A percentile compares a stretch with the other conserved stretches of the same genome.
These are phyloP conservation scores for Ochropacha duplaris DNA, from an alignment of 2,888 invertebrate genomes.

Conservation along the genomic window DNA sequence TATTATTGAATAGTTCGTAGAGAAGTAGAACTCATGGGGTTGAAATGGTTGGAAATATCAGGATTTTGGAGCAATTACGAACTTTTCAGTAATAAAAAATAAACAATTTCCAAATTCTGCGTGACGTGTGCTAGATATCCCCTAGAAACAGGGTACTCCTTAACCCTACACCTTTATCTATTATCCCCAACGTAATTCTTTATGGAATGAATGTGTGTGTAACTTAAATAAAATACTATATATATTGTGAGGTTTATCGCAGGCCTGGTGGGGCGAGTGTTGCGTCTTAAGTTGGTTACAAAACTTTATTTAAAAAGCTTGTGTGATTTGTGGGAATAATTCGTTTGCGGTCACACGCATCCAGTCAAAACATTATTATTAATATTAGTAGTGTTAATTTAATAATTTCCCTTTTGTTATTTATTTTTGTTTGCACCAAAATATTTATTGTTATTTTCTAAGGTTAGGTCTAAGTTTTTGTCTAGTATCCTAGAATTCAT, in stretches of 20 bases:
- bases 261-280: conserved; percentile 43
- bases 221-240: no score
- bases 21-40: no score
- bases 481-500: conserved; percentile 77
- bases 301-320: conserved; percentile 66
- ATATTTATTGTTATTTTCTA: conserved; percentile 72
- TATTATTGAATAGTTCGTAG: not conserved
- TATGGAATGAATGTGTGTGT: conserved; percentile 78
- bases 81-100: not conserved
- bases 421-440: conserved; percentile 68
- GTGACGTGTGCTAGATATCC: conserved; percentile 70
- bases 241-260: conserved; percentile 29
- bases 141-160: conserved; percentile 58
- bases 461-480: conserved; percentile 76
- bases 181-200: conserved; percentile 71
- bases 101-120: conserved; percentile 46
- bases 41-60: not conserved
- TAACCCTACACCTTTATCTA: conserved; percentile 59
- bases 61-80: not conserved
- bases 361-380: conserved; percentile 60
- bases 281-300: conserved; percentile 29
- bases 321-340: conserved; percentile 74
- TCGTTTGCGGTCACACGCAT: conserved; percentile 66
- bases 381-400: conserved; percentile 51
- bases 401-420: conserved; percentile 56